phyloP scores from a whole-genome alignment of 92 coral and sea anemone genomes.

The Anthopleura xanthogrammica region DNA sequence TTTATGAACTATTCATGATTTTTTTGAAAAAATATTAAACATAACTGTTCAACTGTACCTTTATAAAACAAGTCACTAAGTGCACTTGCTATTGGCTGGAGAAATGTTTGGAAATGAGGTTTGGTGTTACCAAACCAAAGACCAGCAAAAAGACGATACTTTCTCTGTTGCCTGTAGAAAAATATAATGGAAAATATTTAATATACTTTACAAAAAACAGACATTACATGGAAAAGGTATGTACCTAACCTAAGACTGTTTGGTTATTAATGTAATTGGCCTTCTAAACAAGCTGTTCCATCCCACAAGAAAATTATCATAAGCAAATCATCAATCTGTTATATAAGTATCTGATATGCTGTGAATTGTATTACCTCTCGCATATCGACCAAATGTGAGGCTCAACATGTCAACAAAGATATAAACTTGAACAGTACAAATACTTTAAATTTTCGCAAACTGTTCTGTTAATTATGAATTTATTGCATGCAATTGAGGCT shows the following conservation, averaged over 20 bases:
- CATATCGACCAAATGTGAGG: too few relatives aligned
- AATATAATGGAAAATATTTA: background rate
- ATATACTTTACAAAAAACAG: background rate
- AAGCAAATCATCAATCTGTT: too few relatives aligned
- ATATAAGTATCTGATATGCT: too few relatives aligned
- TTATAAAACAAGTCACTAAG: conserved; percentile 43
- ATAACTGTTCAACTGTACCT: conserved; percentile 33
- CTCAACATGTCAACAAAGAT: too few relatives aligned
- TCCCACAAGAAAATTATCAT: too few relatives aligned
- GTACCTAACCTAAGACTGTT: background rate
- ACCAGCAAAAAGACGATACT: conserved; percentile 50
- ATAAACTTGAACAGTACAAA: too few relatives aligned
- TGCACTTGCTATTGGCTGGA: conserved; percentile 52
- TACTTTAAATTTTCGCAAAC: too few relatives aligned
- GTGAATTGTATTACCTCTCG: too few relatives aligned
- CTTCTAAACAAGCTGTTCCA: background rate
- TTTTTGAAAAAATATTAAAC: too few relatives aligned
- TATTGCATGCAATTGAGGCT: background rate
- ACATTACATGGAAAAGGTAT: background rate
- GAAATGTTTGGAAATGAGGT: conserved; percentile 50
- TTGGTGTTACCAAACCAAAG: conserved; percentile 56
- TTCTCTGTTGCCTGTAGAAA: conserved; percentile 15
- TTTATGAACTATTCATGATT: too few relatives aligned
- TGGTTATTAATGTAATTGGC: background rate
- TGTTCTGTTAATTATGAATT: background rate